These are phyloP conservation scores for Oenanthe oenanthe DNA, from an alignment of 2,113 vertebrate species.

Conservation along the genomic window DNA sequence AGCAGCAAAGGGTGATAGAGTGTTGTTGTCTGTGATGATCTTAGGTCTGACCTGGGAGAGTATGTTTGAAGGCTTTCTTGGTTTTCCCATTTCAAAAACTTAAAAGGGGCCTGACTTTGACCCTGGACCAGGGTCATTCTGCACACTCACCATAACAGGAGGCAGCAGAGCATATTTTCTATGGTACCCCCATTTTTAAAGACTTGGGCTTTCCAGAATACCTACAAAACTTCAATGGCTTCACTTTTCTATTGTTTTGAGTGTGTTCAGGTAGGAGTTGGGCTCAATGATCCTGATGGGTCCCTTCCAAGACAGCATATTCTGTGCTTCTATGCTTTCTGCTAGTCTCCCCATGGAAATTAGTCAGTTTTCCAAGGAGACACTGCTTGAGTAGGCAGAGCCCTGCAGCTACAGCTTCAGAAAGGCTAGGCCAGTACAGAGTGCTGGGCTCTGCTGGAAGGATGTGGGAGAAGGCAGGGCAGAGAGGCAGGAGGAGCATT, in stretches of 20 bases:
- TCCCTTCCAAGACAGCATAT: not conserved
- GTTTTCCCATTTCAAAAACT: not conserved
- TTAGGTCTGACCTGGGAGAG: not conserved
- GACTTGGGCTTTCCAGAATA: not conserved
- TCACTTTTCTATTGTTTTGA: not conserved
- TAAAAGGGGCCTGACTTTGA: not conserved
- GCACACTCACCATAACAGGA: not conserved
- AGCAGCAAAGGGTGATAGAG: not conserved
- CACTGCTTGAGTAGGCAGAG: not conserved
- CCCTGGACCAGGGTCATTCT: accelerated
- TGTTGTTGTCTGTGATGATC: not conserved
- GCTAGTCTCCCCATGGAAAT: not conserved
- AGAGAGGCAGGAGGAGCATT: not conserved
- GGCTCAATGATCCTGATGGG: not conserved
- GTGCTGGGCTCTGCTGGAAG: not conserved
- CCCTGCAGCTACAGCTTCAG: not conserved
- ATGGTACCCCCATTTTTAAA: not conserved
- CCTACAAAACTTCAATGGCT: not conserved
- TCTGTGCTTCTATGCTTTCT: not conserved
- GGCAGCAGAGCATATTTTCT: not conserved
- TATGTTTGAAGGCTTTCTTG: not conserved
- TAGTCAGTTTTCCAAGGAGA: not conserved
- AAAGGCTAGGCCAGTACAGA: not conserved
- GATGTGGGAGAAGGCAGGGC: not conserved
- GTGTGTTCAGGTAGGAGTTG: not conserved